These are phyloP conservation scores for Podilymbus podiceps DNA, from an alignment of 2,113 vertebrate species.

Conservation along the genomic window DNA sequence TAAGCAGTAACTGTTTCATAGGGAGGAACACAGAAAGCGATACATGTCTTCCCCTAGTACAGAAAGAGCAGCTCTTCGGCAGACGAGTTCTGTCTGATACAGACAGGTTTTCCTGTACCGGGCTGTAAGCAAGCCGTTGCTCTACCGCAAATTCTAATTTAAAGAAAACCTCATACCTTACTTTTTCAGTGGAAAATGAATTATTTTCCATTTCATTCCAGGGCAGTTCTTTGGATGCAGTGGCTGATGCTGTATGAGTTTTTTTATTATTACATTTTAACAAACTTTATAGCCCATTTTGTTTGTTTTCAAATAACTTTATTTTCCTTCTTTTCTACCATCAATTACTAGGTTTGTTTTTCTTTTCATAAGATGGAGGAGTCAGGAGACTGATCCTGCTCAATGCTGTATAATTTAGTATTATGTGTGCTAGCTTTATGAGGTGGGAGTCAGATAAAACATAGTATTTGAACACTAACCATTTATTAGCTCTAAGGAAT, in stretches of 20 bases:
- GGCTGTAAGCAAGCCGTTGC: neutral
- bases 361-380: constrained; percentile 41
- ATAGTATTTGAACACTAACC: constrained; percentile 69
- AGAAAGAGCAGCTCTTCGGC: neutral
- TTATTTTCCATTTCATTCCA: constrained; percentile 50
- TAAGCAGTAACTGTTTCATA: neutral
- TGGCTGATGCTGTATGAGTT: neutral
- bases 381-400: constrained; percentile 67
- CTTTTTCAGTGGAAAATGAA: constrained; percentile 37
- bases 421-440: constrained; percentile 66
- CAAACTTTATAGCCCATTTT: constrained; percentile 81
- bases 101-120: neutral
- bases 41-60: neutral
- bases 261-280: constrained; percentile 75
- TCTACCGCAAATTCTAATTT: constrained; percentile 22
- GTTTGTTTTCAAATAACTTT: constrained; percentile 79
- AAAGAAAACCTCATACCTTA: neutral
- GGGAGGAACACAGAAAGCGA: neutral
- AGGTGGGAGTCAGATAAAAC: constrained; percentile 71
- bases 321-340: constrained; percentile 67
- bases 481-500: constrained; percentile 74
- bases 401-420: constrained; percentile 68
- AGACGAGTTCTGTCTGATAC: neutral
- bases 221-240: constrained; percentile 13
- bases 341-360: constrained; percentile 70